A percentile compares a stretch with the other conserved stretches of the same genome.
Evolutionary conservation across 2,113 vertebrate genomes (phyloP).

Genomic region (Amblyopsis rosae): DNA sequence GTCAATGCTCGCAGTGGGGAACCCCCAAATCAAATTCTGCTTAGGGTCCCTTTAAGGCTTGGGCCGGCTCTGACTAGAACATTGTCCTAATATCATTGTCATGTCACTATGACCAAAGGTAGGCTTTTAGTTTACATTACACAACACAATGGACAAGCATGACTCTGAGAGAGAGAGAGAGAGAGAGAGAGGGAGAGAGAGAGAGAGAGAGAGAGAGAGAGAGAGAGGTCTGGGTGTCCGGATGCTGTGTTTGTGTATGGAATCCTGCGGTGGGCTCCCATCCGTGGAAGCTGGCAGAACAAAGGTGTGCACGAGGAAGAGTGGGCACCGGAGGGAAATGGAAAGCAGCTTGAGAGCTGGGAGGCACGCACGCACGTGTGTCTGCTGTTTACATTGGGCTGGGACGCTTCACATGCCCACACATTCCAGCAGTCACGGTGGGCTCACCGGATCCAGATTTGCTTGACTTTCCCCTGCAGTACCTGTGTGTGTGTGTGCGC

Average conservation of each 20-base stretch:
- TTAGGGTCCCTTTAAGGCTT: too few species aligned
- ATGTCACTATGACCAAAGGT: too few species aligned
- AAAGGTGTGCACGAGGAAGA: slow-evolving; percentile 67
- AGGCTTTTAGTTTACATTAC: too few species aligned
- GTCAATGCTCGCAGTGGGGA: too few species aligned
- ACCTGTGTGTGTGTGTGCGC: slow-evolving; percentile 45
- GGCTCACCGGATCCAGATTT: slow-evolving; percentile 70
- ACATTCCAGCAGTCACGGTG: slow-evolving; percentile 73
- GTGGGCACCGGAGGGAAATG: slow-evolving; percentile 66
- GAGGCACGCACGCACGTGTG: slow-evolving; percentile 64
- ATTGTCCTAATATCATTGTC: too few species aligned
- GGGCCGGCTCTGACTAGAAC: too few species aligned
- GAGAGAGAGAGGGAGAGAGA: slow-evolving; percentile 23
- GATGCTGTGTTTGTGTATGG: slow-evolving; percentile 65
- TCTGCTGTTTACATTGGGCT: slow-evolving; percentile 71
- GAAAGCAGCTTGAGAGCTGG: slow-evolving; percentile 64
- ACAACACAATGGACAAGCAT: too few species aligned
- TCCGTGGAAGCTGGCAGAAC: slow-evolving; percentile 67
- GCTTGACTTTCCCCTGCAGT: slow-evolving; percentile 63
- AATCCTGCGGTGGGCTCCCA: slow-evolving; percentile 64
- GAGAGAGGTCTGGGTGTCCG: slow-evolving; percentile 40
- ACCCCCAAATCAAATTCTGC: too few species aligned
- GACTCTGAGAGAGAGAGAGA: too few species aligned
- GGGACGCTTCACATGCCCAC: slow-evolving; percentile 54
- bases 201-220: slow-evolving; percentile 46